Evolutionary conservation across 1,140 invertebrate species (phyloP).

Genomic region (Andricus grossulariae): DNA sequence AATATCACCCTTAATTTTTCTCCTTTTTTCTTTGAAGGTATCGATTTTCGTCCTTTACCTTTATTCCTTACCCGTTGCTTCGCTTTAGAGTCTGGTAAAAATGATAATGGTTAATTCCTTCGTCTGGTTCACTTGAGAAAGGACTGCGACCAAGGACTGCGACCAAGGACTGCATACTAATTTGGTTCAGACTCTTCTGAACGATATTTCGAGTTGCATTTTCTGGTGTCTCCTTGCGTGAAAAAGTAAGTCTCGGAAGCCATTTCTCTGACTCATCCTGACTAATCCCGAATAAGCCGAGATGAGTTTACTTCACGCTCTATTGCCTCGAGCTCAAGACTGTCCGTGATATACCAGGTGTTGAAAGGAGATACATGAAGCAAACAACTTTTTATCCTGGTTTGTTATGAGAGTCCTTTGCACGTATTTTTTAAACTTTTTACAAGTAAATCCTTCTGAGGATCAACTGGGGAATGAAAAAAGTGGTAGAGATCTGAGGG

Average conservation of each 20-base stretch:
- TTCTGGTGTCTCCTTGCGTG: background rate
- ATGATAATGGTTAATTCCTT: conserved; percentile 18
- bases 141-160: background rate
- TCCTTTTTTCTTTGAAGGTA: background rate
- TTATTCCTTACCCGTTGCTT: conserved; percentile 19
- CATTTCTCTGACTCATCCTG: conserved; percentile 1
- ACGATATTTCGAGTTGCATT: conserved; percentile 15
- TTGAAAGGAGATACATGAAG: conserved; percentile 7
- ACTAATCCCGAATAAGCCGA: conserved; percentile 22
- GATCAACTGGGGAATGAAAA: too few species aligned
- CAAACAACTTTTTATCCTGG: conserved; percentile 24
- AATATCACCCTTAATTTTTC: background rate
- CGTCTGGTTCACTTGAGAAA: background rate
- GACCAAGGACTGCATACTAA: conserved; percentile 14
- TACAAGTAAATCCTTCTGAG: background rate
- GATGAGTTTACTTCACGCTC: conserved; percentile 27
- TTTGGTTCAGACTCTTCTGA: conserved; percentile 6
- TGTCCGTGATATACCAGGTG: conserved; percentile 20
- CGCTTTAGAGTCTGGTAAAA: conserved; percentile 28
- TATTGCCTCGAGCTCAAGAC: conserved; percentile 21
- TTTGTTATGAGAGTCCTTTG: background rate
- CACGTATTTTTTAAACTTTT: background rate
- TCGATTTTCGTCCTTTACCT: background rate
- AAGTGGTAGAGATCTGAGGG: too few species aligned
- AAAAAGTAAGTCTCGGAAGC: background rate